Evolutionary conservation across 2,797 vertebrate species (phyloP).

Genomic region (Cuniculus paca): DNA sequence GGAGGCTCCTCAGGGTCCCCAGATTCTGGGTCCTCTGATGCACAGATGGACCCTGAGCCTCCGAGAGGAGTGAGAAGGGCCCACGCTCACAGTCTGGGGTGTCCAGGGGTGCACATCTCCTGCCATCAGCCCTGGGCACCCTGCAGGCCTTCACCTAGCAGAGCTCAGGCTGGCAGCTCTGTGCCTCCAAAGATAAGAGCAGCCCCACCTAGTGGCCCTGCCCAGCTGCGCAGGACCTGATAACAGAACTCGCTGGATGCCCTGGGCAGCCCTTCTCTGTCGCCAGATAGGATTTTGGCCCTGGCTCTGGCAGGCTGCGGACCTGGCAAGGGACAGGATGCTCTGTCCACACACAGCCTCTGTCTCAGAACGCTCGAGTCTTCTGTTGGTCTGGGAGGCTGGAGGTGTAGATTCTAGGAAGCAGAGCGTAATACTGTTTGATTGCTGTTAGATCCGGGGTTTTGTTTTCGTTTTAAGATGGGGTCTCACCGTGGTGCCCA

Average conservation of each 20-base stretch:
- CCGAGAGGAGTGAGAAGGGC: background rate
- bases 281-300: background rate
- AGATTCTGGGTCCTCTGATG: background rate
- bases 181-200: constrained; percentile 51
- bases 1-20: background rate
- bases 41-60: background rate
- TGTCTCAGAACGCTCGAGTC: background rate
- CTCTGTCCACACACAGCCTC: background rate
- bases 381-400: background rate
- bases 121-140: background rate
- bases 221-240: background rate
- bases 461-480: background rate
- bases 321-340: background rate
- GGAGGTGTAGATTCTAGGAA: background rate
- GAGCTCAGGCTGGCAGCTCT: background rate
- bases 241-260: background rate
- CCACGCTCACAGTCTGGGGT: background rate
- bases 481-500: background rate
- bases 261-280: background rate
- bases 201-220: background rate
- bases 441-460: background rate
- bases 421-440: background rate
- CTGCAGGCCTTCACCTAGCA: background rate
- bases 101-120: background rate
- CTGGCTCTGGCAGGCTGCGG: background rate